A percentile compares a stretch with the other conserved stretches of the same genome.
Conservation (phyloP, 2,113 vertebrate genomes). For the Trachemys scripta region DNA sequence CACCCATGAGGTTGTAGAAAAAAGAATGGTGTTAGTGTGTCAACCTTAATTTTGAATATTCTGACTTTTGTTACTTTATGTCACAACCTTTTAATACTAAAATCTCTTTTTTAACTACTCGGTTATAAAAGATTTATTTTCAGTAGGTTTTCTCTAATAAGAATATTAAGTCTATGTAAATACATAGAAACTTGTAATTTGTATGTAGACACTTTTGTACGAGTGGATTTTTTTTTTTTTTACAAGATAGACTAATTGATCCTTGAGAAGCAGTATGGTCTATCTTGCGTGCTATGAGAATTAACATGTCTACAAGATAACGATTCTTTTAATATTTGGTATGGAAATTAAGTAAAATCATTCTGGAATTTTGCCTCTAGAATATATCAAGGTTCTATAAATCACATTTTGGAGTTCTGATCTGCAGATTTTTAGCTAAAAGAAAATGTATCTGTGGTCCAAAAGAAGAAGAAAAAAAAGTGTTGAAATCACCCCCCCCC, state of each 20-base stretch:
- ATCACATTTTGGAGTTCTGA: background rate
- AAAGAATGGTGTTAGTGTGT: accelerated
- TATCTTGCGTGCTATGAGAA: no score
- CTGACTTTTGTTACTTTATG: background rate
- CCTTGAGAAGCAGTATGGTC: background rate
- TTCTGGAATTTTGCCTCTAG: background rate
- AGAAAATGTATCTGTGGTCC: background rate
- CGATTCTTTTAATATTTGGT: background rate
- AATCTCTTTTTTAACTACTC: background rate
- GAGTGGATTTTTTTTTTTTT: background rate
- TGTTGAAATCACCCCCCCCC: background rate
- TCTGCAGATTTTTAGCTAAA: background rate
- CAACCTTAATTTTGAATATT: background rate
- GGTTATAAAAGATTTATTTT: background rate
- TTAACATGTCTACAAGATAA: background rate
- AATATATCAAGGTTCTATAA: background rate
- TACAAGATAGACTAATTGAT: background rate
- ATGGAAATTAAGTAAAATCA: background rate
- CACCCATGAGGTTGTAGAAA: background rate
- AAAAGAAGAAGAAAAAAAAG: background rate
- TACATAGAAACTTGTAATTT: background rate
- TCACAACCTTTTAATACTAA: background rate
- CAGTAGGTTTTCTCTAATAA: accelerated
- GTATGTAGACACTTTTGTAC: background rate
- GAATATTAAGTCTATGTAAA: background rate